A percentile compares a stretch with the other conserved stretches of the same genome.
Conservation (phyloP, 2,888 invertebrate species). For the Aporophyla nigra region DNA sequence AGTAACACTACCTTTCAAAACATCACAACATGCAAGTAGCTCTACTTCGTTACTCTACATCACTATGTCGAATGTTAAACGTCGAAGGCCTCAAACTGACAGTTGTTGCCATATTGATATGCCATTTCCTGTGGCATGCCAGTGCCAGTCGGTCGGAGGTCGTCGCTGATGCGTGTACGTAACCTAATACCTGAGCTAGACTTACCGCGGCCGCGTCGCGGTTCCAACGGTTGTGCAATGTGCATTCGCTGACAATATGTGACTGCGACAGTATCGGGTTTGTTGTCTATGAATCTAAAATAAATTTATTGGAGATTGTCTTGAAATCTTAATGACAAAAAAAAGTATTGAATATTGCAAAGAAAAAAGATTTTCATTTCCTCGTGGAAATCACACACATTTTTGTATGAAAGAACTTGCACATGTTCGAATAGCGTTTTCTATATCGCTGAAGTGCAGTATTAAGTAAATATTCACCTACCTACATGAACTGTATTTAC, state of each 20-base stretch:
- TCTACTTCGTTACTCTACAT: conserved; percentile 19
- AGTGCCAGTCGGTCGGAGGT: conserved; percentile 75
- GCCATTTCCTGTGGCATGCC: conserved; percentile 56
- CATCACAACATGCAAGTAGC: neutral
- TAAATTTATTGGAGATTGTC: neutral
- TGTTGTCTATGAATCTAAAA: conserved; percentile 44
- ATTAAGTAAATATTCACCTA: neutral
- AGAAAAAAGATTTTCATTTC: neutral
- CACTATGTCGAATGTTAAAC: conserved; percentile 14
- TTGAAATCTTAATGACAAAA: neutral
- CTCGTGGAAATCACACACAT: neutral
- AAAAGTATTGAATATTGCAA: too few relatives aligned
- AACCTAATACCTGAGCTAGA: conserved; percentile 77
- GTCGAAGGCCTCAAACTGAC: conserved; percentile 45
- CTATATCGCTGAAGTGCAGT: neutral
- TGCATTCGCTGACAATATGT: conserved; percentile 72
- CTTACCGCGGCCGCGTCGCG: conserved; percentile 80
- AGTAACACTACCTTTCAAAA: conserved; percentile 21
- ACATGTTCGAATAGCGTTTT: neutral
- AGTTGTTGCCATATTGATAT: conserved; percentile 55
- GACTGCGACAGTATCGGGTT: conserved; percentile 72
- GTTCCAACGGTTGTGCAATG: conserved; percentile 83
- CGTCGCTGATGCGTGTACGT: conserved; percentile 81
- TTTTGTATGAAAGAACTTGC: neutral
- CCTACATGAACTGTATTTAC: neutral